Conservation (phyloP, 2,797 vertebrate genomes). For the Rhabdomys pumilio region DNA sequence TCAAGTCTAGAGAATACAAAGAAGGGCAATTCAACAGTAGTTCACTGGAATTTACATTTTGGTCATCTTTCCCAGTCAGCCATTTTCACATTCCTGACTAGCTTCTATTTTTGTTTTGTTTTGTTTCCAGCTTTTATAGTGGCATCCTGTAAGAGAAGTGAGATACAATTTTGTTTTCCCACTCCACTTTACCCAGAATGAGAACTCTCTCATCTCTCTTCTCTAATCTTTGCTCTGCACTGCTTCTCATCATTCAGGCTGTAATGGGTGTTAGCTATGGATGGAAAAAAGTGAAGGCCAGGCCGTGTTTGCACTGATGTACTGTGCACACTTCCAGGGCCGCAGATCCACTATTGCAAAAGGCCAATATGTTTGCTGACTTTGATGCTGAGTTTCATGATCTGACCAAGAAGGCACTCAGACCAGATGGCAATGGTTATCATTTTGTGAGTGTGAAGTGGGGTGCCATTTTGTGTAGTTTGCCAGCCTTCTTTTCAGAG, state of each 20-base stretch:
- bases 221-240: background rate
- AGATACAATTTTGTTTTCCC: background rate
- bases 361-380: background rate
- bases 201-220: background rate
- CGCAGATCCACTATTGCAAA: background rate
- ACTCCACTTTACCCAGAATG: background rate
- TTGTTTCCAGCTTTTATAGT: background rate
- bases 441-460: background rate
- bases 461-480: background rate
- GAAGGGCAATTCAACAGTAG: background rate
- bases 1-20: background rate
- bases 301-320: background rate
- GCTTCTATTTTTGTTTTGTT: background rate
- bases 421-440: background rate
- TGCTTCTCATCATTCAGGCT: background rate
- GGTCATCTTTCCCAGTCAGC: background rate
- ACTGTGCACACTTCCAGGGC: rapidly evolving
- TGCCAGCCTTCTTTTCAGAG: slow-evolving; percentile 34
- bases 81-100: background rate
- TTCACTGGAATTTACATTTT: background rate
- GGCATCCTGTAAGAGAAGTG: background rate
- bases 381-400: slow-evolving; percentile 1
- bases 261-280: background rate
- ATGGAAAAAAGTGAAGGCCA: background rate
- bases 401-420: background rate